Percentiles rank a stretch among this genome's conserved stretches.
Evolutionary conservation across 2,113 vertebrate genomes (phyloP).

Genomic region (Heptranchias perlo): DNA sequence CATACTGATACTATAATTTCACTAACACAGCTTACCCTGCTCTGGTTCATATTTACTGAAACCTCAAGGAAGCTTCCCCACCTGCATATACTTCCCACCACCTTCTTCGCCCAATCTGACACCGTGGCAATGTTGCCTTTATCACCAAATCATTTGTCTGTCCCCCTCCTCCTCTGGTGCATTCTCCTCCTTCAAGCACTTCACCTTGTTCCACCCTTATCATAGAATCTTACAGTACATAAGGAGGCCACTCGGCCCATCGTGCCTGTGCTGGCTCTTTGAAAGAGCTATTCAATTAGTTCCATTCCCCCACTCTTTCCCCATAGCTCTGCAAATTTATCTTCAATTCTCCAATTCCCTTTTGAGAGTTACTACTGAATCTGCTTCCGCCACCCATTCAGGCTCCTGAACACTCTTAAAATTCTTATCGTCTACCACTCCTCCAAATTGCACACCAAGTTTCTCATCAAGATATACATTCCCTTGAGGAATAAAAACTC

Average conservation of each 20-base stretch:
- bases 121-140: no score
- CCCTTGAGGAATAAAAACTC: no score
- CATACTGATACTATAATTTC: no score
- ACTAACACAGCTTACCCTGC: no score
- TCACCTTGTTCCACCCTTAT: neutral
- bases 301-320: neutral
- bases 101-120: no score
- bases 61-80: no score
- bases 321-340: neutral
- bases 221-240: neutral
- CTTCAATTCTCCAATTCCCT: neutral
- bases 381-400: neutral
- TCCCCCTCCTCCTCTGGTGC: no score
- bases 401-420: neutral
- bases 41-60: no score
- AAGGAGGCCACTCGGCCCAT: neutral
- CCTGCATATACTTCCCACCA: no score
- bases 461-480: no score
- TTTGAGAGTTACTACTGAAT: neutral
- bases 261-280: neutral
- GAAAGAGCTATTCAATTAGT: neutral
- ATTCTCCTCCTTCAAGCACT: neutral
- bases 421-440: neutral
- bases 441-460: neutral
- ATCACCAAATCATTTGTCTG: no score